Evolutionary conservation across 2,888 invertebrate species (phyloP), one percentile per base, ranked within the genome.

Genomic region (Xestia c-nigrum): DNA sequence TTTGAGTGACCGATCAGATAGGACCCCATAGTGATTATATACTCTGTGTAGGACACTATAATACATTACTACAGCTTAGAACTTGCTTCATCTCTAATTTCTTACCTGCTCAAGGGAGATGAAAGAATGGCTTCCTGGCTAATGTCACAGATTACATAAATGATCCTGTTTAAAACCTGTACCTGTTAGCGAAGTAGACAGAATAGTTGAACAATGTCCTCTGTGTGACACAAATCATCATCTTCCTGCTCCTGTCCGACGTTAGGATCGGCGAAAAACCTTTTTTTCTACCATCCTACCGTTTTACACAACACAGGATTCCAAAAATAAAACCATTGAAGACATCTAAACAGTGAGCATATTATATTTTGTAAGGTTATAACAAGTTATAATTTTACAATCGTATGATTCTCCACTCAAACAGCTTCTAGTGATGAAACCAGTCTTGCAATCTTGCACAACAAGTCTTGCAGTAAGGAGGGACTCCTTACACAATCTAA

Each of bases 271-370:
- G 31, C 16, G 24, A 57, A 57, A 24, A 14, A 14, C 24, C 7
- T 16, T 31, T 14, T 24, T 16, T 14, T 24, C 24, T 57, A 6
- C 55, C 57, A 24, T 57, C 16, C 16, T 16, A 24, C 57, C 21
- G 24, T 14, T 52, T 14, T n/a, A 52, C 38, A 21, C n/a, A 24
- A 47, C 43, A 21, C 38, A 78, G 52, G 55, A n/a, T 43, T 31
- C 5, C 24, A 47, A 40, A 88, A 91, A 90, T 88, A 86, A 91
- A 90, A 89, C 86, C 78, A 86, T 67, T 71, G 69, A 74, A 72
- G 91, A 92, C 91, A 92, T 90, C 91, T 93, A 94, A 92, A 93
- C 91, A 94, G 90, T 95, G 94, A 95, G 94, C 94, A 93, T 94
- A 94, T 92, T 93, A 88, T 87, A 87, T 92, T 93, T 90, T 87